Evolutionary conservation across 2,888 invertebrate genomes (phyloP).

Genomic region (Protula sp.): DNA sequence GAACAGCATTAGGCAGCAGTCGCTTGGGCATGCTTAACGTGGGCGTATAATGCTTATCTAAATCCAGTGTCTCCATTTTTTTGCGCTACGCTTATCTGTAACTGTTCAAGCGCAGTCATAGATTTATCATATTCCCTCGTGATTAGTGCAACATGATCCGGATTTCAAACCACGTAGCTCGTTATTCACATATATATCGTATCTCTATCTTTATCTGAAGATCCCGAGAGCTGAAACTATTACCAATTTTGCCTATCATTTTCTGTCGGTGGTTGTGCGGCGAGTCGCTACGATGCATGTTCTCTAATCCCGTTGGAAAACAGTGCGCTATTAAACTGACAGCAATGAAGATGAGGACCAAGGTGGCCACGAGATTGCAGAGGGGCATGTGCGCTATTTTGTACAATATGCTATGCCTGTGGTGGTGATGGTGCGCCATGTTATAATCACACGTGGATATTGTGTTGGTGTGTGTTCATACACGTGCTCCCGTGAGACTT

Average conservation of each 20-base stretch:
- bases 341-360: neutral
- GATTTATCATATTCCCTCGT: slow-evolving; percentile 76
- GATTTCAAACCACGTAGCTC: slow-evolving; percentile 86
- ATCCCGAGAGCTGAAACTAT: slow-evolving; percentile 19
- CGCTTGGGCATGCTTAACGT: slow-evolving; percentile 78
- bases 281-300: neutral
- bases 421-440: no score
- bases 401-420: no score
- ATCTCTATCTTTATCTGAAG: slow-evolving; percentile 80
- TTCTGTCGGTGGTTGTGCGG: no score
- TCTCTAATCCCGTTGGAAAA: neutral
- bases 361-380: slow-evolving; percentile 2
- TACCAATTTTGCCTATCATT: neutral
- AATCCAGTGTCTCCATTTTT: slow-evolving; percentile 86
- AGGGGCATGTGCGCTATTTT: no score
- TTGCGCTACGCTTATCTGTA: slow-evolving; percentile 86
- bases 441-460: no score
- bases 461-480: no score
- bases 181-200: slow-evolving; percentile 82
- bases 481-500: no score
- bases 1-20: slow-evolving; percentile 59
- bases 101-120: slow-evolving; percentile 78
- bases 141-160: slow-evolving; percentile 74
- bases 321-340: neutral
- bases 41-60: slow-evolving; percentile 81